Evolutionary conservation across 1,140 invertebrate genomes (phyloP), one percentile per base, ranked within the genome.

Genomic region (Vanessa tameamea): DNA sequence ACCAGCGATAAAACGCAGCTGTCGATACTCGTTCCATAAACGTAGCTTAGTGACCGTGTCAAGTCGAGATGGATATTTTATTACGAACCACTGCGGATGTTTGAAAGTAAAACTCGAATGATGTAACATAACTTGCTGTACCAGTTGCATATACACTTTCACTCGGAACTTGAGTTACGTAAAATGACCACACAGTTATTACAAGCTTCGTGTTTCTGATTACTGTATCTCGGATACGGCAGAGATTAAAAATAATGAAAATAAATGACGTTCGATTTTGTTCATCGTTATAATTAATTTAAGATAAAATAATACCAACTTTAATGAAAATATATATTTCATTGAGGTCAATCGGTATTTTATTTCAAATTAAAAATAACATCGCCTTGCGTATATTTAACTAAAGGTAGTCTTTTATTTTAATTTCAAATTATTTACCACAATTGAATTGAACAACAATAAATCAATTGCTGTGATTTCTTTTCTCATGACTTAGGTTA

Each of bases 121-220:
- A 75, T 55, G 71, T 82, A 75, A 81, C 74, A 72, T 9, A 63
- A 68, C 67, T n/a, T 76, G 57, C 72, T 47, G 57, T 57, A 47
- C 53, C 68, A 47, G 75, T 82, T 76, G 76, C 73, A 74, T 68
- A 50, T 23, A 48, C 66, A 72, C 85, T 87, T 86, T 87, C 85
- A 71, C 84, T 86, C 75, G 79, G 77, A 79, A 81, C 67, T 78
- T 69, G 26, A 15, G 43, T 80, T 76, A 76, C 74, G 74, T 76
- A 84, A 84, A 65, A 47, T 66, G 61, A 65, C 61, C 69, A 61
- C 57, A 61, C 31, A 48, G 63, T 59, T 50, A 72, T 72, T 72
- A 72, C 53, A 65, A 59, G 31, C 55, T 43, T 68, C 50, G 57
- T 55, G 26, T 31, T 15, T 15, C 48, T 72, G 31, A 72, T 72